Conservation (phyloP, 1,140 invertebrate species). For the Spodoptera litura region DNA sequence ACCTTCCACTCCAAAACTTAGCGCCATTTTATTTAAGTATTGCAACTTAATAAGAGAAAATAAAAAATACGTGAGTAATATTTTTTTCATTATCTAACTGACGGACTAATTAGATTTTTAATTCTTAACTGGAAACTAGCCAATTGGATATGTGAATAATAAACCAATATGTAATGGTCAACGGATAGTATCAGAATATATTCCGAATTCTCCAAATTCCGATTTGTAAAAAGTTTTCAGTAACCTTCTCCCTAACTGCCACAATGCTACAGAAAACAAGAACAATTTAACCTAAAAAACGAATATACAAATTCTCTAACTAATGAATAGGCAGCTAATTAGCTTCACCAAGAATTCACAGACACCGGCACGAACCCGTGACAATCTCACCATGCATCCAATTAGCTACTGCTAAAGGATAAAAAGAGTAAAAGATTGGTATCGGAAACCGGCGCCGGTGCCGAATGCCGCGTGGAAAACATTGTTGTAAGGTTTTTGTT, state of each 20-base stretch:
- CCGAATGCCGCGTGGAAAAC: constrained; percentile 13
- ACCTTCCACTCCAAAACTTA: too few species aligned
- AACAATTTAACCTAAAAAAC: background rate
- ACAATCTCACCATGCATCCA: constrained; percentile 34
- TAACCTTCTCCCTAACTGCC: background rate
- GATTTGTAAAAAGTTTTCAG: too few species aligned
- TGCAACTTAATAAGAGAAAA: too few species aligned
- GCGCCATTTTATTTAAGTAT: too few species aligned
- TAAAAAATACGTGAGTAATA: too few species aligned
- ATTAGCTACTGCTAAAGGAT: constrained; percentile 17
- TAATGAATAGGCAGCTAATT: constrained; percentile 43
- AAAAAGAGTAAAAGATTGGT: constrained; percentile 39
- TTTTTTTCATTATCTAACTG: too few species aligned
- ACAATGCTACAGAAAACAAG: constrained; percentile 14
- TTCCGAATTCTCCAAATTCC: too few species aligned
- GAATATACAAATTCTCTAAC: constrained; percentile 1
- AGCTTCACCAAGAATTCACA: constrained; percentile 4
- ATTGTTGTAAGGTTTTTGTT: constrained; percentile 10
- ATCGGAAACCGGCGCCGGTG: constrained; percentile 24
- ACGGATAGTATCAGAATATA: too few species aligned
- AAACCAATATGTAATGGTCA: too few species aligned
- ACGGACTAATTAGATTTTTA: too few species aligned
- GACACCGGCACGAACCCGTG: constrained; percentile 37
- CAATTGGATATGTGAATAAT: too few species aligned
- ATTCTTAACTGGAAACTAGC: too few species aligned